Evolutionary conservation across 2,888 invertebrate species (phyloP).

Genomic region (Habrosyne pyritoides): DNA sequence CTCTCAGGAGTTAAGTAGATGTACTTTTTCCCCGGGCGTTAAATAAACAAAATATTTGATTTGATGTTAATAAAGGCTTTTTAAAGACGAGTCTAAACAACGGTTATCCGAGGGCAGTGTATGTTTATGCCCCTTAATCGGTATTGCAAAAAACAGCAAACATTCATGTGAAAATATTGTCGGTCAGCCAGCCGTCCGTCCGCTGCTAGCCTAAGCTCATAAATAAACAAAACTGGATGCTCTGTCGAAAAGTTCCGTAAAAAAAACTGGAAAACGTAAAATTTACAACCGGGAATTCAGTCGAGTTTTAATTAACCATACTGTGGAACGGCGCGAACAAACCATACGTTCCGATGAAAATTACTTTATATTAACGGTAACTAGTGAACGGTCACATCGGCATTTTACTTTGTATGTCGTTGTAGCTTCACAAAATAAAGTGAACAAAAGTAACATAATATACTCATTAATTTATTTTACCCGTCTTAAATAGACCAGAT

Average conservation of each 20-base stretch:
- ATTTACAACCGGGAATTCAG: constrained; percentile 77
- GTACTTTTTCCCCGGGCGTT: constrained; percentile 2
- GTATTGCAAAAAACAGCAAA: constrained; percentile 63
- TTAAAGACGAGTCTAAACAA: constrained; percentile 43
- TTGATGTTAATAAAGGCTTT: constrained; percentile 31
- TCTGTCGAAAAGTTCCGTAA: constrained; percentile 76
- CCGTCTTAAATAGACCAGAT: too few species aligned
- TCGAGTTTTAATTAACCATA: constrained; percentile 79
- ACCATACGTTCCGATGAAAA: constrained; percentile 38
- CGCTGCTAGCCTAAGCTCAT: constrained; percentile 74
- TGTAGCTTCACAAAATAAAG: neutral
- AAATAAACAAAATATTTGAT: constrained; percentile 31
- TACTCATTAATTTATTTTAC: too few species aligned
- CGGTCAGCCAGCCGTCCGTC: constrained; percentile 67
- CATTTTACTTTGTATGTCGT: neutral
- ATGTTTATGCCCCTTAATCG: constrained; percentile 58
- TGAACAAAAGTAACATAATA: neutral
- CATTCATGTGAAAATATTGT: constrained; percentile 71
- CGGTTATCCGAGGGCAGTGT: constrained; percentile 35
- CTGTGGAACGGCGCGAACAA: constrained; percentile 39
- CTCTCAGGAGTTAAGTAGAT: neutral
- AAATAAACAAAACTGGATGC: constrained; percentile 82
- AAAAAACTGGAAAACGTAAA: constrained; percentile 69
- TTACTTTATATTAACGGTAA: constrained; percentile 18
- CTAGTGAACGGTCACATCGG: neutral